A percentile compares a stretch with the other conserved stretches of the same genome.
These are phyloP conservation scores for Haliaeetus albicilla DNA, from an alignment of 2,797 vertebrate species.

Conservation along the genomic window DNA sequence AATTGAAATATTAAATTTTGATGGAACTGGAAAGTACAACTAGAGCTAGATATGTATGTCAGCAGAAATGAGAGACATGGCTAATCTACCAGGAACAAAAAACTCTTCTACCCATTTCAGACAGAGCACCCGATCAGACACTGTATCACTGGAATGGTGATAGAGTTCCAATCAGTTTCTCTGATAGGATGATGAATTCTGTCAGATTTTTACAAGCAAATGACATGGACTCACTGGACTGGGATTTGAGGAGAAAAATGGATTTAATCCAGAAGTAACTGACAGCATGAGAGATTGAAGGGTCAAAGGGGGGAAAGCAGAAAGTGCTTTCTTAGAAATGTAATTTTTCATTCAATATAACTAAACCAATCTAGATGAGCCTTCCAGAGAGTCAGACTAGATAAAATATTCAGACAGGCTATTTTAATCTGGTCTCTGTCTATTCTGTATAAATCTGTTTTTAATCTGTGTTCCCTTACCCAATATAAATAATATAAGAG, in stretches of 20 bases:
- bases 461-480: constrained; percentile 3
- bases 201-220: constrained; percentile 26
- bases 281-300: constrained; percentile 19
- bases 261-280: constrained; percentile 36
- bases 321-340: constrained; percentile 21
- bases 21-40: background rate
- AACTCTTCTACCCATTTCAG: background rate
- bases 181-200: background rate
- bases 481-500: constrained; percentile 25
- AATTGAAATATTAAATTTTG: constrained; percentile 45
- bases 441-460: constrained; percentile 23
- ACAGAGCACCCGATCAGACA: background rate
- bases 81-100: constrained; percentile 1
- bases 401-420: constrained; percentile 50
- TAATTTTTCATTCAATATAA: constrained; percentile 22
- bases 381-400: background rate
- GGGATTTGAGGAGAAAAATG: constrained; percentile 12
- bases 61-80: background rate
- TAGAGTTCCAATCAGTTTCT: background rate
- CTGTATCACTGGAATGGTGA: background rate
- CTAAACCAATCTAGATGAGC: constrained; percentile 1
- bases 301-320: background rate
- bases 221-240: background rate
- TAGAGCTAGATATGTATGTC: background rate
- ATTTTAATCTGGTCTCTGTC: constrained; percentile 23